phyloP scores from a whole-genome alignment of 2,888 invertebrate species.

The Trissolcus japonicus region DNA sequence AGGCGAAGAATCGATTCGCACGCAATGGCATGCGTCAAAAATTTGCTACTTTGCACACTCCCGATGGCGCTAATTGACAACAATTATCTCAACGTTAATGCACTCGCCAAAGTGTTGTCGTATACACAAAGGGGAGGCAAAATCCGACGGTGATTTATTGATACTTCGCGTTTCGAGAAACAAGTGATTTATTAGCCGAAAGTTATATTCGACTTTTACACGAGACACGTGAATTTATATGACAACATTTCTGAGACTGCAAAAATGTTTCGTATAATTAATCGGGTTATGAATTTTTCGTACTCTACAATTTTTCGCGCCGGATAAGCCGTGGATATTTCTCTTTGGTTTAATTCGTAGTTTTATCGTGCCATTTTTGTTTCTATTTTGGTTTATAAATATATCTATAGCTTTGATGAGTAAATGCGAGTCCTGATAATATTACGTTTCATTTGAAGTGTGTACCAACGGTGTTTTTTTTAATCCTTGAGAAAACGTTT shows the following conservation, averaged over 20 bases:
- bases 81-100: slow-evolving; percentile 52
- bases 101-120: slow-evolving; percentile 22
- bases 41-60: slow-evolving; percentile 45
- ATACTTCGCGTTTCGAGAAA: slow-evolving; percentile 16
- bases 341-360: too few relatives aligned
- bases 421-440: neutral
- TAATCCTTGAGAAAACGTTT: slow-evolving; percentile 8
- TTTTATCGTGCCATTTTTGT: too few relatives aligned
- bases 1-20: slow-evolving; percentile 50
- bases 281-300: too few relatives aligned
- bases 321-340: too few relatives aligned
- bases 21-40: slow-evolving; percentile 56
- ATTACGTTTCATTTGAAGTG: slow-evolving; percentile 6
- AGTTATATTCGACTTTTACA: neutral
- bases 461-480: slow-evolving; percentile 2
- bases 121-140: slow-evolving; percentile 20
- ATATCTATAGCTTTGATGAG: too few relatives aligned
- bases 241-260: neutral
- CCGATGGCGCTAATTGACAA: slow-evolving; percentile 45
- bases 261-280: neutral
- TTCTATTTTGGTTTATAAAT: too few relatives aligned
- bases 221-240: neutral
- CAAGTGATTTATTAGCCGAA: slow-evolving; percentile 1
- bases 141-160: slow-evolving; percentile 27
- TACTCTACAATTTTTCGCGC: too few relatives aligned